Evolutionary conservation across 2,888 invertebrate genomes (phyloP).

Genomic region (Helleia helle): DNA sequence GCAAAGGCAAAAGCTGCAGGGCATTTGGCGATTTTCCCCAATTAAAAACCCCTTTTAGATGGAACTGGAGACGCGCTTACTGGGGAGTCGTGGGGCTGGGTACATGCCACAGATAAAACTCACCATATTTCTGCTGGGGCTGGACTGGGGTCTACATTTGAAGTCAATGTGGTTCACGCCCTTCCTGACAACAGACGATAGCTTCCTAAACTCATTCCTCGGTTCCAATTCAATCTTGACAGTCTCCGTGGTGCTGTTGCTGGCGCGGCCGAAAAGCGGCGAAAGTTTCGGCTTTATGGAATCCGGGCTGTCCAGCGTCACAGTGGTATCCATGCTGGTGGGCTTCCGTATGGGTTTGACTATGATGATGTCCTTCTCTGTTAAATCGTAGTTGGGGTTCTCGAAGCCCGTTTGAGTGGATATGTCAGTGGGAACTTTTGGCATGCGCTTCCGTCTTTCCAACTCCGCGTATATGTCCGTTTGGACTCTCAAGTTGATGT

Average conservation of each 20-base stretch:
- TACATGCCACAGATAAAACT: not conserved
- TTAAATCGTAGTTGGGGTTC: slow-evolving; percentile 51
- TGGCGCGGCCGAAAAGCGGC: slow-evolving; percentile 52
- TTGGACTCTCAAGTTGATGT: slow-evolving; percentile 77
- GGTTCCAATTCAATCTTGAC: slow-evolving; percentile 58
- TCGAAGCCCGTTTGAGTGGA: slow-evolving; percentile 63
- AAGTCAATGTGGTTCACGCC: slow-evolving; percentile 51
- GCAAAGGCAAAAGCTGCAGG: too few species aligned
- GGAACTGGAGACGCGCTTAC: too few species aligned
- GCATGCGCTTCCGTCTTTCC: slow-evolving; percentile 58
- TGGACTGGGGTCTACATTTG: slow-evolving; percentile 55
- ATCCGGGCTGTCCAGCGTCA: slow-evolving; percentile 54
- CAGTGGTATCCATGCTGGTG: slow-evolving; percentile 51
- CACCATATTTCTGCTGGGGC: slow-evolving; percentile 42
- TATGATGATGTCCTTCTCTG: slow-evolving; percentile 39
- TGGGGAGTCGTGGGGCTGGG: too few species aligned
- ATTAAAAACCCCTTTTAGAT: too few species aligned
- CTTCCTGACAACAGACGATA: slow-evolving; percentile 54
- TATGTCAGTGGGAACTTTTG: slow-evolving; percentile 42
- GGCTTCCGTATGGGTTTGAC: slow-evolving; percentile 50
- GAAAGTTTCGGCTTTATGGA: slow-evolving; percentile 53
- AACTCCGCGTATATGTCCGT: slow-evolving; percentile 74
- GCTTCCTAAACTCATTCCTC: slow-evolving; percentile 49
- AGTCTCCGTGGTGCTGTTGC: slow-evolving; percentile 37
- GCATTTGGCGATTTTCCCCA: too few species aligned